Conservation (phyloP, 2,888 invertebrate genomes). For the Stenolophus ochropezus region DNA sequence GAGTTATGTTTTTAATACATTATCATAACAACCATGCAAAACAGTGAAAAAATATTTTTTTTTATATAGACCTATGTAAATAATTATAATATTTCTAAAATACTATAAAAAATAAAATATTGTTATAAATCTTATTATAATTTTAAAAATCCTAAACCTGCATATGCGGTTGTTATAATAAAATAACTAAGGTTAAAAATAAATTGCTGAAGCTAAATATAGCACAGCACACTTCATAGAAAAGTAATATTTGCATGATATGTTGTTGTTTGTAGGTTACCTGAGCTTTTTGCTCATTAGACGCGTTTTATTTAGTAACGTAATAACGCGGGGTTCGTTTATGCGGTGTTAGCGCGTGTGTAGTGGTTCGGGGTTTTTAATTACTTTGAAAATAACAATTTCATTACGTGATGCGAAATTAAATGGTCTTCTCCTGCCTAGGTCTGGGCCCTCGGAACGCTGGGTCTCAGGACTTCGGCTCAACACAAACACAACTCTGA, state of each 20-base stretch:
- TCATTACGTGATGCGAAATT: conserved; percentile 54
- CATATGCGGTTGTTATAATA: too few species aligned
- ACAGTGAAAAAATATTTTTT: too few species aligned
- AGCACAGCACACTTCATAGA: neutral
- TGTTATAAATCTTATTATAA: too few species aligned
- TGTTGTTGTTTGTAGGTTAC: neutral
- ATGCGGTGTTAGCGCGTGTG: neutral
- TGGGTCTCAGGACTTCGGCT: conserved; percentile 1
- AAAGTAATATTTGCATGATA: neutral
- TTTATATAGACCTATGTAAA: too few species aligned
- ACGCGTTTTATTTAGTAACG: neutral
- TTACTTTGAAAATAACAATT: conserved; percentile 59
- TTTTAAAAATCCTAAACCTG: too few species aligned
- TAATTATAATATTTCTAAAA: too few species aligned
- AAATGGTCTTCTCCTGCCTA: conserved; percentile 1
- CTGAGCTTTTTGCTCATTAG: neutral
- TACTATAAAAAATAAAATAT: too few species aligned
- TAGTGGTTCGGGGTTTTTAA: conserved; percentile 25
- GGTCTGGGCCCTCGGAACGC: neutral
- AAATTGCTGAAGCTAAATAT: too few species aligned
- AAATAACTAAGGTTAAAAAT: too few species aligned
- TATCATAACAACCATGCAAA: too few species aligned
- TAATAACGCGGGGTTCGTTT: neutral
- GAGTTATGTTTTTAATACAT: too few species aligned
- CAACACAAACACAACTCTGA: conserved; percentile 30